A percentile compares a stretch with the other conserved stretches of the same genome.
Conservation (phyloP, 2,797 vertebrate species). For the Columba guinea region DNA sequence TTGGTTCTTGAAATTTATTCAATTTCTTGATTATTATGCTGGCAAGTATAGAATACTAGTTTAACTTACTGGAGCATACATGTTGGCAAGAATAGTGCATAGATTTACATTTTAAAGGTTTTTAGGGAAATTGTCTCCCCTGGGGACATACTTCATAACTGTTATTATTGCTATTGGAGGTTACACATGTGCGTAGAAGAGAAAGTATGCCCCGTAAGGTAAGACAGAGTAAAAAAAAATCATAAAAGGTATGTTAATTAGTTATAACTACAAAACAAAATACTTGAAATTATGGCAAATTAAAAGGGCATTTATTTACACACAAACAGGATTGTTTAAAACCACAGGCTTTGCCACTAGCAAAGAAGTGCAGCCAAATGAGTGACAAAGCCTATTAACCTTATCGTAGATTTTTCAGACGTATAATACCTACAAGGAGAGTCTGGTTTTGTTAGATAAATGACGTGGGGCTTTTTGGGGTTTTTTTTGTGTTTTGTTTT, state of each 20-base stretch:
- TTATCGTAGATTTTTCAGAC: constrained; percentile 47
- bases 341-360: constrained; percentile 14
- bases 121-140: constrained; percentile 68
- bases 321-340: constrained; percentile 59
- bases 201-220: constrained; percentile 54
- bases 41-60: constrained; percentile 73
- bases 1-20: constrained; percentile 65
- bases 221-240: constrained; percentile 40
- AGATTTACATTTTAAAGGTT: constrained; percentile 74
- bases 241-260: constrained; percentile 67
- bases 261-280: constrained; percentile 66
- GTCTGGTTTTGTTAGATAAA: constrained; percentile 48
- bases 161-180: constrained; percentile 69
- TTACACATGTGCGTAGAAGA: constrained; percentile 54
- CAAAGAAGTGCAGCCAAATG: constrained; percentile 1
- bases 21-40: constrained; percentile 62
- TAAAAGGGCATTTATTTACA: constrained; percentile 67
- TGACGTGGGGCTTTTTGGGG: too few species aligned
- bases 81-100: constrained; percentile 68
- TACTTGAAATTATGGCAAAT: constrained; percentile 67
- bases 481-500: neutral
- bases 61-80: constrained; percentile 68
- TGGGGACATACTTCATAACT: constrained; percentile 55
- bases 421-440: constrained; percentile 31
- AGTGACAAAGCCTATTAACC: constrained; percentile 38